phyloP scores from a whole-genome alignment of 53 echinoderm and acorn worm species.

The Paracentrotus lividus region DNA sequence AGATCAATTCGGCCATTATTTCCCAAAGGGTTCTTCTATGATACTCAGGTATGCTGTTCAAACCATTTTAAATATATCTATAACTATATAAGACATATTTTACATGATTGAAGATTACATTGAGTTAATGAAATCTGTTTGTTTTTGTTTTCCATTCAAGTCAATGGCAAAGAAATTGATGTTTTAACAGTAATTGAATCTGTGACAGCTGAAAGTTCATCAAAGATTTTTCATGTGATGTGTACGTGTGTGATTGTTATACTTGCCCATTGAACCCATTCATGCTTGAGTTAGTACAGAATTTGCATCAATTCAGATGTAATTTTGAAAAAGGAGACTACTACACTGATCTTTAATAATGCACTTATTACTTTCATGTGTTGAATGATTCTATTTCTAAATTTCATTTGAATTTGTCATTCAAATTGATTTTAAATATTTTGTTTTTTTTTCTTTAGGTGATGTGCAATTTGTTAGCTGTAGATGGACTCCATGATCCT shows the following conservation, averaged over 20 bases:
- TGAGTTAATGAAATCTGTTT: neutral
- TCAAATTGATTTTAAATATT: neutral
- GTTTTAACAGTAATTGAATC: no score
- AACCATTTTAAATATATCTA: neutral
- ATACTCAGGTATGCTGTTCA: constrained; percentile 92
- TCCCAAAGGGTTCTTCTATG: constrained; percentile 96
- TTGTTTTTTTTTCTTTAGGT: constrained; percentile 69
- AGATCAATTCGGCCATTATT: constrained; percentile 95
- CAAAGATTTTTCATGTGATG: no score
- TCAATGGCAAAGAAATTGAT: no score
- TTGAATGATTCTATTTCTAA: neutral
- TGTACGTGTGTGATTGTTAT: no score
- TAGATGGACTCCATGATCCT: constrained; percentile 92
- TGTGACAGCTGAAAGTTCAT: no score
- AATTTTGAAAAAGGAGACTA: neutral
- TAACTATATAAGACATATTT: neutral
- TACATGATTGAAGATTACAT: neutral
- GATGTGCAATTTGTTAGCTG: constrained; percentile 95
- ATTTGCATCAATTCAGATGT: neutral
- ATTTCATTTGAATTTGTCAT: neutral
- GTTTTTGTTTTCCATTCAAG: neutral
- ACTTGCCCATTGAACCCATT: no score
- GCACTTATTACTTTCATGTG: neutral
- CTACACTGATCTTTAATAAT: neutral
- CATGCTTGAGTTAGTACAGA: no score